Conservation (phyloP, 2,113 vertebrate species). For the Cochlearius cochlearius region DNA sequence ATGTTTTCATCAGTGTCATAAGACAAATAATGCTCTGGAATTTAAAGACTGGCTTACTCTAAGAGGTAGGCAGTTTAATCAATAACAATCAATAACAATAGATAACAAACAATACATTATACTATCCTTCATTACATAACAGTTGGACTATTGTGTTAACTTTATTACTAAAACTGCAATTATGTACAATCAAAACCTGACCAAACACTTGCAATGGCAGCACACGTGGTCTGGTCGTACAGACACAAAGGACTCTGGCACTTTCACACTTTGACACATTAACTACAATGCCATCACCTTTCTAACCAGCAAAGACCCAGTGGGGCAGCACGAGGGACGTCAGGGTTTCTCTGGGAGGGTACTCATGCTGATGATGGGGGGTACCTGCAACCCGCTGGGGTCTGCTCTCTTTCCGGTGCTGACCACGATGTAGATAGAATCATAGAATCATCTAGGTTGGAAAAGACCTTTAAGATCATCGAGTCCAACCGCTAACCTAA, state of each 20-base stretch:
- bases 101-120: neutral
- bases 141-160: neutral
- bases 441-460: no score
- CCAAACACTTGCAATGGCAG: neutral
- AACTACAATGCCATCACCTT: neutral
- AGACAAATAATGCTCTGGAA: neutral
- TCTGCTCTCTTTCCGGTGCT: neutral
- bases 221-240: neutral
- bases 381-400: neutral
- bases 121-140: neutral
- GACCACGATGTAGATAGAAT: neutral
- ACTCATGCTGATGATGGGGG: neutral
- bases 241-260: neutral
- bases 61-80: neutral
- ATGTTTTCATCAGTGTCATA: neutral
- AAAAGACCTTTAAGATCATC: no score
- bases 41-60: neutral
- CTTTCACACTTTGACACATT: neutral
- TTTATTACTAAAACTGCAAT: neutral
- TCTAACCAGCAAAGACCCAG: no score
- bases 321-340: rapidly evolving
- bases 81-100: neutral
- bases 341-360: neutral
- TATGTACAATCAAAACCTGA: neutral
- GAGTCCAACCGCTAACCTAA: no score